phyloP scores from a whole-genome alignment of 2,113 vertebrate species.

The Meriones unguiculatus region DNA sequence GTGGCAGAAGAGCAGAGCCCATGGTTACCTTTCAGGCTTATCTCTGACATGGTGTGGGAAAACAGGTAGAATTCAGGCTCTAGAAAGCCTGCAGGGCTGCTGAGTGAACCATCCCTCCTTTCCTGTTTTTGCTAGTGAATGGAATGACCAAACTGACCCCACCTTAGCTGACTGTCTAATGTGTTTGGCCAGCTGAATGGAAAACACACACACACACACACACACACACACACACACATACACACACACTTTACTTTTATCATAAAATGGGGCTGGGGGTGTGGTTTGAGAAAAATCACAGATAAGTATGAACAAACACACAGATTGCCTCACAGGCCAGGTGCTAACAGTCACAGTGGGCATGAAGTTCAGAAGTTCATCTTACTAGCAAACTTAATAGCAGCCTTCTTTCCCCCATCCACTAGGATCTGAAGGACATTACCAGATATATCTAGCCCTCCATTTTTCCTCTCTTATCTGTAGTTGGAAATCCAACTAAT shows the following conservation, averaged over 20 bases:
- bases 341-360: neutral
- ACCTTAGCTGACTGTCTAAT: neutral
- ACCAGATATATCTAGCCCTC: neutral
- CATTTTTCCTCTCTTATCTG: neutral
- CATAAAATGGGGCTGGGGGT: neutral
- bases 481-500: conserved; percentile 52
- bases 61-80: neutral
- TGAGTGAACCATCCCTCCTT: neutral
- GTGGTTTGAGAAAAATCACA: neutral
- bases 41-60: neutral
- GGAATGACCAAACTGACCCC: neutral
- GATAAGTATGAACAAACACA: neutral
- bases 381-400: neutral
- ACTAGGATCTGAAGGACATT: neutral
- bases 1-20: neutral
- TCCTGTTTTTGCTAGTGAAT: neutral
- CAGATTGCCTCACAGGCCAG: neutral
- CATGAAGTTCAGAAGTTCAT: neutral
- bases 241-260: conserved; percentile 38
- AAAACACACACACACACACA: neutral
- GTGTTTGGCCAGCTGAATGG: neutral
- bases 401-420: neutral
- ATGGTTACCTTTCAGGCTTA: neutral
- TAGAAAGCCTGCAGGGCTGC: neutral
- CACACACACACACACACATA: neutral